Base-by-base conservation (phyloP, 2,113 vertebrate genomes). In the Australoheros scitulus region DNA sequence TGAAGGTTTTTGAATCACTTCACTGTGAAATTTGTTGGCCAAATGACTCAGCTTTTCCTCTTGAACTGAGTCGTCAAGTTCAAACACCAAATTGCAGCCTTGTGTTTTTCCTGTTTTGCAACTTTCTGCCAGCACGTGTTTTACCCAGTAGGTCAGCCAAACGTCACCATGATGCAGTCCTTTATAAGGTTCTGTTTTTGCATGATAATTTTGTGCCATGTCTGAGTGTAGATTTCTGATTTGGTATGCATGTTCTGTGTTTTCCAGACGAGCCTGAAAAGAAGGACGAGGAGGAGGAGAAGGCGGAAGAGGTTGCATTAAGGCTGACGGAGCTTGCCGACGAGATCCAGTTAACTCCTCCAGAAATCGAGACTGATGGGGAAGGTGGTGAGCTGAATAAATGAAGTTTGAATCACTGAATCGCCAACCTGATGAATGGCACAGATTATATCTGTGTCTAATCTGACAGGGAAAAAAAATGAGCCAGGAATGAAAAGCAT, bases 261-360 rank as follows among this genome's bases (percentile, higher is more conserved):
- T 11, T 38, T 61, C 22, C 18, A 86, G 72, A 11, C 14, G 2
- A 10, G 29, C 26, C 1, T 4, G 2, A 26, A 14, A 43, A 59
- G 0, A 4, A 68, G 1, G 61, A 93, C 0, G 14, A 76, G n/a
- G 6, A 93, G 4, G 82, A 60, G 0, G 60, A 92, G 0, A 11
- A 76, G 20, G 13, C 93, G 7, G 84, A 77, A 0, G 10, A 79
- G 0, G 61, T 93, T 0, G 94, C 77, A 0, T n/a, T 5, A 6
- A 70, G 13, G 10, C 76, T 96, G 77, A 82, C 63, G 0, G 18
- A 84, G 50, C 85, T 96, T 22, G 88, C 79, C 1, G 82, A 91
- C 41, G 80, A 93, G 2, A 77, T 95, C 79, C 61, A 47, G 0
- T 87, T 95, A 43, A 0, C 0, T 3, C 55, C 57, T 18, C 60